Evolutionary conservation across 2,113 vertebrate species (phyloP).

Genomic region (Mastomys natalensis): DNA sequence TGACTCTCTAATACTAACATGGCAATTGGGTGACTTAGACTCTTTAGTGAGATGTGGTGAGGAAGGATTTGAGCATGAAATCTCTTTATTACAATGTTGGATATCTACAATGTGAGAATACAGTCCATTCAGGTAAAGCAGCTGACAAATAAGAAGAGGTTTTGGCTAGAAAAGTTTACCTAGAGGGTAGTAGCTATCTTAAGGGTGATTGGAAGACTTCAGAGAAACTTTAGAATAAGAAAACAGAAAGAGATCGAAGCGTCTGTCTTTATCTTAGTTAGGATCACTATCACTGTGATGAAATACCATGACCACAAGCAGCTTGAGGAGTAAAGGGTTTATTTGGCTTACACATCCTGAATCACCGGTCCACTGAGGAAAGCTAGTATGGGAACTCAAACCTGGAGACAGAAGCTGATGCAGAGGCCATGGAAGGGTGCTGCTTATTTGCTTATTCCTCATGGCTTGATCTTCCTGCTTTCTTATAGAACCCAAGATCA

Average conservation of each 20-base stretch:
- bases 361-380: background rate
- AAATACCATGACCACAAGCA: background rate
- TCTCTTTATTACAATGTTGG: background rate
- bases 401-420: background rate
- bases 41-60: background rate
- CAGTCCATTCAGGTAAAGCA: background rate
- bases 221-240: background rate
- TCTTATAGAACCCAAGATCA: background rate
- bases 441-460: background rate
- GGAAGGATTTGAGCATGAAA: background rate
- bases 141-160: background rate
- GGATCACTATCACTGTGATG: too few species aligned
- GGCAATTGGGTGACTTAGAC: background rate
- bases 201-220: background rate
- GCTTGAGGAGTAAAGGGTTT: background rate
- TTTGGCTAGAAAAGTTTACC: background rate
- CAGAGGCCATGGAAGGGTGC: too few species aligned
- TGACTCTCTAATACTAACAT: background rate
- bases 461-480: background rate
- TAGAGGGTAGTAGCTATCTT: background rate
- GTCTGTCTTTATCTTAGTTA: background rate
- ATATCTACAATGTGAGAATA: background rate
- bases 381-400: background rate
- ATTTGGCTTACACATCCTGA: background rate
- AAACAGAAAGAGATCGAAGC: background rate